Percentiles rank a stretch among this genome's conserved stretches.
Conservation (phyloP, 2,113 vertebrate genomes). For the Eulemur macaco region DNA sequence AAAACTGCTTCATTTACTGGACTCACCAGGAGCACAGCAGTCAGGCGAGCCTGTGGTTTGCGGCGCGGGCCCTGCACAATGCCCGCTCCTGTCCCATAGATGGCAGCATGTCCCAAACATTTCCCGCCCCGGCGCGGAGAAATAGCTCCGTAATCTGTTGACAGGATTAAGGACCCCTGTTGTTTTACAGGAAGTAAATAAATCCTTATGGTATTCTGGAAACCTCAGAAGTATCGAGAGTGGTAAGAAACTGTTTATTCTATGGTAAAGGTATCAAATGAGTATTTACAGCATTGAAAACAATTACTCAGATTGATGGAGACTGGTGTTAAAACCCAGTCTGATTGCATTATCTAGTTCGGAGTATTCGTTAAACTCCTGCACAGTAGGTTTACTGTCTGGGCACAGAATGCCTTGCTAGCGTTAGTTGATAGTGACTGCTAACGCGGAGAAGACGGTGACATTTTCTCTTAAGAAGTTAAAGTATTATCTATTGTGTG, state of each 20-base stretch:
- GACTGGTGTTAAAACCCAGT: conserved; percentile 52
- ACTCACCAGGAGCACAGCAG: not conserved
- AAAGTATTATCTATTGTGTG: not conserved
- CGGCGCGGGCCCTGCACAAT: not conserved
- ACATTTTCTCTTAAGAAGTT: not conserved
- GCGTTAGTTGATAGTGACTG: not conserved
- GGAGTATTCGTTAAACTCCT: conserved; percentile 39
- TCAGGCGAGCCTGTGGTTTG: not conserved
- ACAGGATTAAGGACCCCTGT: conserved; percentile 78
- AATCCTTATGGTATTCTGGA: conserved; percentile 73
- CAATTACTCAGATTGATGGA: conserved; percentile 53
- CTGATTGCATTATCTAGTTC: conserved; percentile 63
- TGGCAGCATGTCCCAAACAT: conserved; percentile 97
- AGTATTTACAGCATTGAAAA: conserved; percentile 78
- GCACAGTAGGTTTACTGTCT: conserved; percentile 41
- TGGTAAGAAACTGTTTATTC: conserved; percentile 73
- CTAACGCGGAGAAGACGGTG: not conserved
- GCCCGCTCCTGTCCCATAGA: conserved; percentile 86
- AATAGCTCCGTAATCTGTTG: conserved; percentile 52
- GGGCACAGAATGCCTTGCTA: not conserved
- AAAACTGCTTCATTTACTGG: conserved; percentile 39
- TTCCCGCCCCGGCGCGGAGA: not conserved
- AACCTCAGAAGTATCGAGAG: conserved; percentile 73
- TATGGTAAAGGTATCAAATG: conserved; percentile 65
- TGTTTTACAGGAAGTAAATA: conserved; percentile 80